Percentiles rank a stretch among this genome's conserved stretches.
These are phyloP conservation scores for Telmatherina bonti DNA, from an alignment of 2,797 vertebrate genomes.

Conservation along the genomic window DNA sequence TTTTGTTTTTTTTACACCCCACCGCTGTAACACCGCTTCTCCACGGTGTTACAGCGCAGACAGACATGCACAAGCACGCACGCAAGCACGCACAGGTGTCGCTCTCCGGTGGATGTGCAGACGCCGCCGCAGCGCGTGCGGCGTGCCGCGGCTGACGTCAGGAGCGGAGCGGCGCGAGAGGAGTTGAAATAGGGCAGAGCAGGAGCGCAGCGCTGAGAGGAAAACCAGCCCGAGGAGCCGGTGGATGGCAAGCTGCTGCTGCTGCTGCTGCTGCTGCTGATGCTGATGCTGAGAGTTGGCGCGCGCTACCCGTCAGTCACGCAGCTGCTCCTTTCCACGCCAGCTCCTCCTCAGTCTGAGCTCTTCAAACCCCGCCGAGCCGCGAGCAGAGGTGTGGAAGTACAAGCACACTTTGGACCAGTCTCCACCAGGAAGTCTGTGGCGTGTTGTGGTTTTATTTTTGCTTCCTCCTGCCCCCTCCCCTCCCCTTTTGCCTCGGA, in stretches of 20 bases:
- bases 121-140: slow-evolving; percentile 64
- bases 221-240: slow-evolving; percentile 70
- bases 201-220: slow-evolving; percentile 70
- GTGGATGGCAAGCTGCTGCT: slow-evolving; percentile 75
- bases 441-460: slow-evolving; percentile 26
- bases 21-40: neutral
- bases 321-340: slow-evolving; percentile 32
- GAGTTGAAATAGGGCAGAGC: slow-evolving; percentile 90
- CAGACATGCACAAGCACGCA: neutral
- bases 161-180: slow-evolving; percentile 84
- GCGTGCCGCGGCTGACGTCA: slow-evolving; percentile 89
- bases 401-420: slow-evolving; percentile 67
- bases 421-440: slow-evolving; percentile 56
- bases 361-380: slow-evolving; percentile 25
- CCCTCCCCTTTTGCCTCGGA: slow-evolving; percentile 55
- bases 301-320: slow-evolving; percentile 45
- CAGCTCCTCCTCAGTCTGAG: slow-evolving; percentile 38
- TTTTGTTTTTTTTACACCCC: neutral
- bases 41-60: neutral
- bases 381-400: slow-evolving; percentile 59
- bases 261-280: too few relatives aligned
- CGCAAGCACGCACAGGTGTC: slow-evolving; percentile 74
- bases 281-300: slow-evolving; percentile 72
- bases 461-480: slow-evolving; percentile 18
- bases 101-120: slow-evolving; percentile 83